These are phyloP conservation scores for Girardia tigrina DNA, from an alignment of 2,888 invertebrate genomes.

Conservation along the genomic window DNA sequence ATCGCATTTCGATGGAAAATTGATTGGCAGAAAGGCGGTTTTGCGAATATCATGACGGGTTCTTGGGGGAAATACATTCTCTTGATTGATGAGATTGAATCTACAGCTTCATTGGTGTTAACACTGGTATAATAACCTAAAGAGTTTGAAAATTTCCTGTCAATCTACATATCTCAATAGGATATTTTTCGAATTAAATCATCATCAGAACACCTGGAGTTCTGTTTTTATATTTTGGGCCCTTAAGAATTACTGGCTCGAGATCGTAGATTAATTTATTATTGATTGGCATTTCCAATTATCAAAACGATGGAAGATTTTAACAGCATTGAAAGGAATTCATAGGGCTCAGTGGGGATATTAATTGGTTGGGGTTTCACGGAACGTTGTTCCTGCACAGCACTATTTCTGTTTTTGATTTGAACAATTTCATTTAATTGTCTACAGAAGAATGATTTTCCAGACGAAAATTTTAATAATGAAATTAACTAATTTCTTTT, in stretches of 20 bases:
- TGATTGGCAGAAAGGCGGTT: background rate
- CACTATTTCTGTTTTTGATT: background rate
- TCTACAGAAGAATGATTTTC: background rate
- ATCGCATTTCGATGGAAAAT: background rate
- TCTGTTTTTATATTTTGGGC: background rate
- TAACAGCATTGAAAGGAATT: background rate
- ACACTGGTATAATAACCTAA: background rate
- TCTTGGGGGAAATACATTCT: background rate
- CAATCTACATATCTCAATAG: background rate
- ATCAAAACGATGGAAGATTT: background rate
- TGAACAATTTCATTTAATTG: background rate
- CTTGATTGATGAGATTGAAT: background rate
- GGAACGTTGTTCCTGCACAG: background rate
- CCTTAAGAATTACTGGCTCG: background rate
- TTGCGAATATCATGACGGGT: background rate
- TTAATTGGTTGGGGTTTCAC: background rate
- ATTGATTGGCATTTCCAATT: background rate
- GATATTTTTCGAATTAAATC: background rate
- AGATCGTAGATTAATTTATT: background rate
- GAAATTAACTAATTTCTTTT: no score
- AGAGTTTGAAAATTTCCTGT: background rate
- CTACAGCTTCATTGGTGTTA: background rate
- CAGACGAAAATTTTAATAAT: background rate
- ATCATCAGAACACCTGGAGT: background rate
- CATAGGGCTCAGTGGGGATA: background rate